phyloP scores from a whole-genome alignment of 2,888 invertebrate genomes.

The Epinotia ramella region DNA sequence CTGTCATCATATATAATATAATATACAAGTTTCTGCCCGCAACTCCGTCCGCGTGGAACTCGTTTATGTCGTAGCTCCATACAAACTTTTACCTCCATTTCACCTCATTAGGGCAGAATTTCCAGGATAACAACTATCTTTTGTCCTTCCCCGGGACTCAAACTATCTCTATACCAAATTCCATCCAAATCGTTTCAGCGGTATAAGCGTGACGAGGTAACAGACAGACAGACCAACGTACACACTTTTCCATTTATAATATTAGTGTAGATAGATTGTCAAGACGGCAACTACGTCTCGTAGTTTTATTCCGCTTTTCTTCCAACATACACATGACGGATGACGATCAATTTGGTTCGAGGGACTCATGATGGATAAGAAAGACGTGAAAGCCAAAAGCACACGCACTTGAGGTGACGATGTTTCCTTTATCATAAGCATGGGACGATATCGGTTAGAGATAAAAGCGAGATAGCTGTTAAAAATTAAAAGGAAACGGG shows the following conservation, averaged over 20 bases:
- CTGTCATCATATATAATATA: too few species aligned
- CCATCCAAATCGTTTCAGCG: too few species aligned
- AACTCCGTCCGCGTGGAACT: too few species aligned
- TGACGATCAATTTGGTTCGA: not conserved
- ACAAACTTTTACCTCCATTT: too few species aligned
- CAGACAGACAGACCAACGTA: too few species aligned
- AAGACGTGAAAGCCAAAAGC: not conserved
- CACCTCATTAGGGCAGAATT: too few species aligned
- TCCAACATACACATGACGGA: not conserved
- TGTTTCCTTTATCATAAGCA: constrained; percentile 1
- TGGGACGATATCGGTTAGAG: constrained; percentile 12
- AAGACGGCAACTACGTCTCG: not conserved
- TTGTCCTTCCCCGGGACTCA: too few species aligned
- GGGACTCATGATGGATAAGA: not conserved
- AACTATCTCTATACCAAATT: too few species aligned
- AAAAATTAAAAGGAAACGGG: constrained; percentile 39
- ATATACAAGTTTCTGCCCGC: too few species aligned
- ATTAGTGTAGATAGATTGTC: not conserved
- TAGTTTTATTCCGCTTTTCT: constrained; percentile 1
- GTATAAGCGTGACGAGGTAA: too few species aligned
- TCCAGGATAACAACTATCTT: not conserved
- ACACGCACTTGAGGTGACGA: not conserved
- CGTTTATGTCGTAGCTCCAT: too few species aligned
- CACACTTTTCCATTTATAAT: too few species aligned
- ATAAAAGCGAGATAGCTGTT: constrained; percentile 42